Base-by-base conservation (phyloP, 2,797 vertebrate genomes). In the Micropoecilia bifurca region DNA sequence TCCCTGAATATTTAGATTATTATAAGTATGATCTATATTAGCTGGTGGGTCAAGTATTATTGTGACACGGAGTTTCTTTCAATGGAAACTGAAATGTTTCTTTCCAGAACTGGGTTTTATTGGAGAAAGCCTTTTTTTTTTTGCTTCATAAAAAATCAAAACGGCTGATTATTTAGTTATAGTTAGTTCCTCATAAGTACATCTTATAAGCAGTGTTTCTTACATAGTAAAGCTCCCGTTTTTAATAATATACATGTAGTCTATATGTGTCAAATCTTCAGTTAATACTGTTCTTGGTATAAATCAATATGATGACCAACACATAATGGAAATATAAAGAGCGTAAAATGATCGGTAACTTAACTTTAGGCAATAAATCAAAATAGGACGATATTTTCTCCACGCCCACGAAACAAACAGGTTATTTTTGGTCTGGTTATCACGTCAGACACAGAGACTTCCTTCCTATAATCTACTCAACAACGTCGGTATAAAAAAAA, bases 401-500 rank as follows among this genome's bases (percentile, higher is more conserved):
- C 7, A 20, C 41, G 5, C n/a, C 6, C 33, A 22, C 41, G 74
- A 4, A 33, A 45, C 1, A 33, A 13, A 25, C 9, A 47, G 14
- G 30, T 59, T 80, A 71, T 82, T 74, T 33, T 85, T 78, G 33
- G 78, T 80, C 50, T 43, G 76, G 79, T 46, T 73, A 61, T 28
- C 68, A 47, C 39, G 45, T 2, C 47, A 71, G 59, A 47, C 71
- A 25, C 20, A 80, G 9, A 57, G 12, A 86, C 82, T 94, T 94
- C 93, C 93, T 92, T 88, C 89, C 81, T 7, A 14, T 81, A 82
- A 85, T 79, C 83, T 80, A 71, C 86, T 78, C 69, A 76, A 84
- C 88, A 88, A 87, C 91, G 91, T 94, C 94, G 89, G 57, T 79
- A 74, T 61, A 14, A 41, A 61, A 61, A 30, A 36, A 33, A n/a